Conservation (phyloP, 2,797 vertebrate genomes). For the Mormyrus hasselquistii region DNA sequence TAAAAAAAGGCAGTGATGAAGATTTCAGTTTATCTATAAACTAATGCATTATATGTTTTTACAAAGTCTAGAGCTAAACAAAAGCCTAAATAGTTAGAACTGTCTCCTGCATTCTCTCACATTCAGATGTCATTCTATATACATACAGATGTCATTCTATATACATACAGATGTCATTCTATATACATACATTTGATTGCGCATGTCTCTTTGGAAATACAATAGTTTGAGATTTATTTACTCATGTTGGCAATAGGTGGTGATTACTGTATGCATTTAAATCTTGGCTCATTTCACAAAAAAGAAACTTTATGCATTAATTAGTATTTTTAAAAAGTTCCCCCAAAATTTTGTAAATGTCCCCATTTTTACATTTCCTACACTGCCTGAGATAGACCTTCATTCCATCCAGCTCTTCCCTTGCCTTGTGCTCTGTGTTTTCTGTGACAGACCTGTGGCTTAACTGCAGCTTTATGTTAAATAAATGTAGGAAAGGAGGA, state of each 20-base stretch:
- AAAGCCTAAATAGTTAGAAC: background rate
- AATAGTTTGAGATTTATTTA: background rate
- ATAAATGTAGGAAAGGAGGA: background rate
- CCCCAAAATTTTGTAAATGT: background rate
- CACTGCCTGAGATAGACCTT: background rate
- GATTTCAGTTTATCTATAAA: background rate
- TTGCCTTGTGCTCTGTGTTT: background rate
- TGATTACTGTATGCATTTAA: background rate
- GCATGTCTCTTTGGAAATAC: background rate
- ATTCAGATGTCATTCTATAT: no score
- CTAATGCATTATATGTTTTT: background rate
- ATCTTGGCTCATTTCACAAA: background rate
- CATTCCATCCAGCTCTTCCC: background rate
- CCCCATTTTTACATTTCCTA: background rate
- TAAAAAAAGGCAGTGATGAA: background rate
- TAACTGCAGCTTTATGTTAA: background rate
- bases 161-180: no score
- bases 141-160: no score
- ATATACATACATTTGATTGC: background rate
- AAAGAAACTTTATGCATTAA: background rate
- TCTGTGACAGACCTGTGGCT: background rate
- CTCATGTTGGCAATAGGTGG: background rate
- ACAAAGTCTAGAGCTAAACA: background rate
- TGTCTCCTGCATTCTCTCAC: background rate
- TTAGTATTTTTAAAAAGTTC: background rate